A percentile compares a stretch with the other conserved stretches of the same genome.
phyloP scores from a whole-genome alignment of 2,797 vertebrate species.

The Pagetopsis macropterus region DNA sequence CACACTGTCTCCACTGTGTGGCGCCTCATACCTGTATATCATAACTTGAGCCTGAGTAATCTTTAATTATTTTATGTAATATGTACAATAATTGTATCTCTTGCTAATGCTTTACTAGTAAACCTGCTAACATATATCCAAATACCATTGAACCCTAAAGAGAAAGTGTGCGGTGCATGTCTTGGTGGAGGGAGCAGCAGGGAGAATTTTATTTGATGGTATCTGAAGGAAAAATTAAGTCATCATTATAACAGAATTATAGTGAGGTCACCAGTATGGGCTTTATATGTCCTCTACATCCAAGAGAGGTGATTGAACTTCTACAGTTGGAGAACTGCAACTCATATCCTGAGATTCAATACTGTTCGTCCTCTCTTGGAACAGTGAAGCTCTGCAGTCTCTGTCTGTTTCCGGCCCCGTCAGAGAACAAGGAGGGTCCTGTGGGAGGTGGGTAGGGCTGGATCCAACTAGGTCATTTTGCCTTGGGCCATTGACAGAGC shows the following conservation, averaged over 20 bases:
- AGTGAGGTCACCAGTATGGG: constrained; percentile 19
- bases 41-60: neutral
- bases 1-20: constrained; percentile 30
- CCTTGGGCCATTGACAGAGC: constrained; percentile 53
- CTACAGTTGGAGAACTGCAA: constrained; percentile 23
- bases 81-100: neutral
- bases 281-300: constrained; percentile 45
- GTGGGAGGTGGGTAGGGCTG: constrained; percentile 59
- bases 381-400: constrained; percentile 36
- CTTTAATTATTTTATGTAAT: neutral
- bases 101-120: neutral
- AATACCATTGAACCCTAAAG: neutral
- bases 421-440: constrained; percentile 41
- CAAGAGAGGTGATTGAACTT: constrained; percentile 38
- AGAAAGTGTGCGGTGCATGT: neutral
- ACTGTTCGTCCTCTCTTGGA: constrained; percentile 44
- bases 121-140: neutral
- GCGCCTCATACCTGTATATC: constrained; percentile 7
- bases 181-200: neutral
- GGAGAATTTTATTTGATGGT: neutral
- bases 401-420: constrained; percentile 43
- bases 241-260: neutral
- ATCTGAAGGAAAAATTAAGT: constrained; percentile 6
- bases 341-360: constrained; percentile 22
- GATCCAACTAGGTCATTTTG: constrained; percentile 72